Conservation (phyloP, 2,888 invertebrate genomes). For the Anthoptus insignis region DNA sequence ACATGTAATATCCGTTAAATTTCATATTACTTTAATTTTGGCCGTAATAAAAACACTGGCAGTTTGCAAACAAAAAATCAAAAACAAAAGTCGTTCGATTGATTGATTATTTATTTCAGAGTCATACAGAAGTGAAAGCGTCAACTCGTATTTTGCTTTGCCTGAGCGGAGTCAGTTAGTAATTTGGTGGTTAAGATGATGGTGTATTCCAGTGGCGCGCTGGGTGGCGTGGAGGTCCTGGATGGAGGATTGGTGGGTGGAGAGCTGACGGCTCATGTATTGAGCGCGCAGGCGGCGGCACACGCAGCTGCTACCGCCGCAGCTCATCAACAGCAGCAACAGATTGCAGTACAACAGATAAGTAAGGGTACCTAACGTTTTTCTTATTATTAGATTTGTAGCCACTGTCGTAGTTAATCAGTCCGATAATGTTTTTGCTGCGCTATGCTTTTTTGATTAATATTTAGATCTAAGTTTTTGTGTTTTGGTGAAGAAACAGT, state of each 20-base stretch:
- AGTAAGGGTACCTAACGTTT: constrained; percentile 62
- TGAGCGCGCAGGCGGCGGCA: constrained; percentile 83
- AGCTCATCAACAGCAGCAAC: constrained; percentile 75
- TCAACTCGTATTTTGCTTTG: constrained; percentile 42
- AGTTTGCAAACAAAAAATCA: constrained; percentile 49
- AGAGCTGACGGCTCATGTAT: constrained; percentile 76
- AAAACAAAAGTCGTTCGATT: constrained; percentile 42
- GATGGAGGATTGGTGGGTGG: constrained; percentile 77
- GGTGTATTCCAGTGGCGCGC: constrained; percentile 86
- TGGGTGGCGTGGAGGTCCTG: constrained; percentile 82
- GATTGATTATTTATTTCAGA: neutral
- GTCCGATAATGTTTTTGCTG: no score
- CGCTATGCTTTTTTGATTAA: no score
- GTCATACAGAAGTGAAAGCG: constrained; percentile 47
- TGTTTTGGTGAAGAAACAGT: no score
- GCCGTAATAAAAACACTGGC: constrained; percentile 50
- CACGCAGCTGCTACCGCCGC: constrained; percentile 79
- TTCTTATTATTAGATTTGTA: constrained; percentile 26
- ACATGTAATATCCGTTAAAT: constrained; percentile 28
- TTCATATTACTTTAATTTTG: neutral
- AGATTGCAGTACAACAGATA: constrained; percentile 77
- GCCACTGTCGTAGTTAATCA: no score
- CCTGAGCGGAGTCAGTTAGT: constrained; percentile 48
- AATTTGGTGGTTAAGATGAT: constrained; percentile 76
- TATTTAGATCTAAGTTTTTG: no score